A percentile compares a stretch with the other conserved stretches of the same genome.
phyloP scores from a whole-genome alignment of 1,140 invertebrate genomes.

The Drosophila lini region DNA sequence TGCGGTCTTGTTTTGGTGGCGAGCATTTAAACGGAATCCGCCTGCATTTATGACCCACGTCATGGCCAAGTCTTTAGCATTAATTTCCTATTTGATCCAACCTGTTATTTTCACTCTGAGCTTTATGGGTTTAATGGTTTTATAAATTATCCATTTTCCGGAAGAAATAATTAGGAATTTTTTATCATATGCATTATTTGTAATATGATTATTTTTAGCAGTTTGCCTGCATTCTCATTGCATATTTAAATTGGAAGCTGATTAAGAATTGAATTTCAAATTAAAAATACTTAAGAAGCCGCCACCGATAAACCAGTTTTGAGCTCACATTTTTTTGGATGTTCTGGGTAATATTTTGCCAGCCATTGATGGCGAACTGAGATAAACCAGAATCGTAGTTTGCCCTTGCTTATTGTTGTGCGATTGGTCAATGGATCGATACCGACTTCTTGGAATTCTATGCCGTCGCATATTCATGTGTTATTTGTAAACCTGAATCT shows the following conservation, averaged over 20 bases:
- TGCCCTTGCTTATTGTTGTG: conserved; percentile 3
- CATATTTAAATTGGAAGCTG: conserved; percentile 2
- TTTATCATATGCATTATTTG: neutral
- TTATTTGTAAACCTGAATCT: conserved; percentile 13
- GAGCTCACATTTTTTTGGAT: neutral
- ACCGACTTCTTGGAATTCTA: conserved; percentile 8
- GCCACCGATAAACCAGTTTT: conserved; percentile 10
- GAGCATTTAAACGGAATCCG: conserved; percentile 35
- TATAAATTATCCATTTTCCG: conserved; percentile 18
- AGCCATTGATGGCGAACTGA: conserved; percentile 21
- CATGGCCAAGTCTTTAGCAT: conserved; percentile 12
- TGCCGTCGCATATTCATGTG: conserved; percentile 6
- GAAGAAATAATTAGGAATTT: neutral
- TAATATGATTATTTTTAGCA: neutral
- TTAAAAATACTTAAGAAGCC: conserved; percentile 11
- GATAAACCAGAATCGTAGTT: conserved; percentile 26
- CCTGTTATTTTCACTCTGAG: conserved; percentile 1
- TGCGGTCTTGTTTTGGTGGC: conserved; percentile 51
- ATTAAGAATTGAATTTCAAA: conserved; percentile 15
- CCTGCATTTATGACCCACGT: conserved; percentile 30
- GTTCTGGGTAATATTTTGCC: conserved; percentile 18
- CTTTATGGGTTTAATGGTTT: conserved; percentile 18
- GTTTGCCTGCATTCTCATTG: neutral
- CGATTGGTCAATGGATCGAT: conserved; percentile 13
- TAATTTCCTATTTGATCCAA: conserved; percentile 6